These are phyloP conservation scores for Eupeodes corollae DNA, from an alignment of 1,140 invertebrate genomes.

Conservation along the genomic window DNA sequence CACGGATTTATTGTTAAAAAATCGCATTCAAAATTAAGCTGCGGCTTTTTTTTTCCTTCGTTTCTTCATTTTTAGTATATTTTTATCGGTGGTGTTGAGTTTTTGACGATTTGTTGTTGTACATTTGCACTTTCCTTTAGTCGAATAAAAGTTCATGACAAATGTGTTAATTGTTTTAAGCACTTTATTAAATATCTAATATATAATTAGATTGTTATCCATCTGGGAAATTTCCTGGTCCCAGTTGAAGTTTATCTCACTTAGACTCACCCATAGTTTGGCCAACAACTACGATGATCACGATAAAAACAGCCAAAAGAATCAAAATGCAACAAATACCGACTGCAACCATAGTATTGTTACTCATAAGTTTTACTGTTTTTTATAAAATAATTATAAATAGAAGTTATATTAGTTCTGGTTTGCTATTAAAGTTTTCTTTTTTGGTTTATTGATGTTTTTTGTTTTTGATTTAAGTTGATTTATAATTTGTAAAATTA, in stretches of 20 bases:
- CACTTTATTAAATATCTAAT: background rate
- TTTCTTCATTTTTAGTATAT: background rate
- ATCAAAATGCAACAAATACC: conserved; percentile 67
- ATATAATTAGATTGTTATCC: conserved; percentile 29
- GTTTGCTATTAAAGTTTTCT: too few species aligned
- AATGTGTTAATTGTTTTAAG: background rate
- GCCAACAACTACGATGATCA: conserved; percentile 64
- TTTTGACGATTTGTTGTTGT: background rate
- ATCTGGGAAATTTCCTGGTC: conserved; percentile 38
- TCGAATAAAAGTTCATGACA: background rate
- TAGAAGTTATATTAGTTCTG: too few species aligned
- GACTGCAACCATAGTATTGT: conserved; percentile 56
- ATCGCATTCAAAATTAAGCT: too few species aligned
- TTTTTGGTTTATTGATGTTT: too few species aligned
- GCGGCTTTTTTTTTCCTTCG: too few species aligned
- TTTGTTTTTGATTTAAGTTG: too few species aligned
- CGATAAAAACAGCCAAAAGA: conserved; percentile 61
- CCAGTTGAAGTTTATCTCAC: conserved; percentile 40
- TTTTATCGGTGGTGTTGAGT: background rate
- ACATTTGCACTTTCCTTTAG: background rate
- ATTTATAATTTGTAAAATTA: too few species aligned
- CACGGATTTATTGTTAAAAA: too few species aligned
- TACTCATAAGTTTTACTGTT: conserved; percentile 33
- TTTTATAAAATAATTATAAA: too few species aligned
- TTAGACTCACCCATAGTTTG: conserved; percentile 53